These are phyloP conservation scores for Zaprionus inermis DNA, from an alignment of 1,140 invertebrate genomes.

Conservation along the genomic window DNA sequence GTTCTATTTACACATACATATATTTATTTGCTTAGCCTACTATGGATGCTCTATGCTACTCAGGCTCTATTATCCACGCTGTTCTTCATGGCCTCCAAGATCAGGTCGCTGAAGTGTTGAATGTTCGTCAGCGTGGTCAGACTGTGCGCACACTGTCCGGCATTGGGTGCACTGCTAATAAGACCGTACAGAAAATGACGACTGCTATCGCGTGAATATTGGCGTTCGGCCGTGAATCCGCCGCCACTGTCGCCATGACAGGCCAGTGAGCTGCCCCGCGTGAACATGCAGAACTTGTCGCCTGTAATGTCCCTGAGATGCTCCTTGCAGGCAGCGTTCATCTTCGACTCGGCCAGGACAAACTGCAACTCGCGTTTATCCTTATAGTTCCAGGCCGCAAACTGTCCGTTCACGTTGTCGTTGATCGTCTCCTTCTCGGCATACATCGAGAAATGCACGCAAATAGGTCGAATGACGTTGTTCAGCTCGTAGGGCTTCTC, in stretches of 20 bases:
- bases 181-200: conserved; percentile 59
- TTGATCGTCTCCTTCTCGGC: conserved; percentile 65
- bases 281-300: conserved; percentile 71
- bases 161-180: conserved; percentile 72
- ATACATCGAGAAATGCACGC: conserved; percentile 34
- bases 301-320: conserved; percentile 46
- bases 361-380: conserved; percentile 61
- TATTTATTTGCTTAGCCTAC: neutral
- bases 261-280: conserved; percentile 55
- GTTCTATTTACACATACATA: neutral
- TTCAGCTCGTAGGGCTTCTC: conserved; percentile 50
- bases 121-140: conserved; percentile 67
- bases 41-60: neutral
- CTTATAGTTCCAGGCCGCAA: conserved; percentile 68
- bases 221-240: conserved; percentile 50
- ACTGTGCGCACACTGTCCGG: conserved; percentile 63
- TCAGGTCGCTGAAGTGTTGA: conserved; percentile 55
- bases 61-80: conserved; percentile 43
- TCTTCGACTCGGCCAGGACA: conserved; percentile 54
- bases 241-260: conserved; percentile 72
- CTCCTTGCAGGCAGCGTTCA: conserved; percentile 36
- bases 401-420: conserved; percentile 42
- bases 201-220: neutral
- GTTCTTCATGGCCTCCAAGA: conserved; percentile 29
- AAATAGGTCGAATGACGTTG: conserved; percentile 60